Evolutionary conservation across 2,888 invertebrate genomes (phyloP).

Genomic region (Thymelicus lineola): DNA sequence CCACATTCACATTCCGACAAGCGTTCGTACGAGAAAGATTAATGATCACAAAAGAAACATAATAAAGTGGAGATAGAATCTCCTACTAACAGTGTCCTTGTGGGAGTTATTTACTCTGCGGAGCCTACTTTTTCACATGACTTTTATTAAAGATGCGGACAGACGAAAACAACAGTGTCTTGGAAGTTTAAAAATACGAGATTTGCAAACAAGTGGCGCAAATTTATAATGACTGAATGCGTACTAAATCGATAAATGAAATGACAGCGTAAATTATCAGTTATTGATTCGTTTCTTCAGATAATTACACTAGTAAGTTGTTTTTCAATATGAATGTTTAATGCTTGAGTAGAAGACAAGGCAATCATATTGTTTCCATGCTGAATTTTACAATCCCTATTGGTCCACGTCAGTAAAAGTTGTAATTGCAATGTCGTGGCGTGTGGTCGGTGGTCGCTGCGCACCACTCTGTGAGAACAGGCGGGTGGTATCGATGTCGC

Average conservation of each 20-base stretch:
- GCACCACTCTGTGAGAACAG: slow-evolving; percentile 48
- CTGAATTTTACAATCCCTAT: slow-evolving; percentile 47
- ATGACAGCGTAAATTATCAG: slow-evolving; percentile 49
- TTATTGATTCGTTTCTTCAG: slow-evolving; percentile 41
- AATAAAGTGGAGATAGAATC: slow-evolving; percentile 85
- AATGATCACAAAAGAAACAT: slow-evolving; percentile 86
- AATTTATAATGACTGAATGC: slow-evolving; percentile 53
- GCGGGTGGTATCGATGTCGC: slow-evolving; percentile 41
- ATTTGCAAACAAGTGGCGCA: slow-evolving; percentile 46
- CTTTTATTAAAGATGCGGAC: slow-evolving; percentile 67
- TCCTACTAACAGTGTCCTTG: slow-evolving; percentile 85
- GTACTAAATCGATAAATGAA: slow-evolving; percentile 64
- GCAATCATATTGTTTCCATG: background rate
- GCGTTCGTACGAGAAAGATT: slow-evolving; percentile 85
- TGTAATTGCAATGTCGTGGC: slow-evolving; percentile 44
- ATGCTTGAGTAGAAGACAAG: background rate
- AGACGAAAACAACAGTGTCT: slow-evolving; percentile 54
- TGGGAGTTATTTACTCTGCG: slow-evolving; percentile 82
- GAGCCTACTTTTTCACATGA: slow-evolving; percentile 79
- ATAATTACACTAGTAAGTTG: background rate
- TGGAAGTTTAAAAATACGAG: slow-evolving; percentile 12
- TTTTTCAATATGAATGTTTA: slow-evolving; percentile 15
- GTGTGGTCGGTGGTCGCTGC: slow-evolving; percentile 36
- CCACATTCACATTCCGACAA: slow-evolving; percentile 86
- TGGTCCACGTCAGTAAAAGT: slow-evolving; percentile 59